Evolutionary conservation across 1,140 invertebrate genomes (phyloP), one percentile per base, ranked within the genome.

Genomic region (Danaus melanippus): DNA sequence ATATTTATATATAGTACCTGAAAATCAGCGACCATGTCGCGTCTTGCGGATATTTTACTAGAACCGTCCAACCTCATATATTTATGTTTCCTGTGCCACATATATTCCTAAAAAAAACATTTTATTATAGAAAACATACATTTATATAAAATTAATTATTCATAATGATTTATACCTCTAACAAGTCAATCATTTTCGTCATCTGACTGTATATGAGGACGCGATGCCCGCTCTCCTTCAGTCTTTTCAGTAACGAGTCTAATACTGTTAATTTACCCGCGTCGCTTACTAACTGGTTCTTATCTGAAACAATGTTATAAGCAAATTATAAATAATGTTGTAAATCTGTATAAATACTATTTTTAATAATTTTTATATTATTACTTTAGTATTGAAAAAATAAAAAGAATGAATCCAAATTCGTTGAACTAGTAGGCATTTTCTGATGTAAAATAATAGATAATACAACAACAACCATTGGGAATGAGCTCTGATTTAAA

Each of bases 191-290:
- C 96, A 98, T 97, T 79, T 95, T 94, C 0, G 96, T 97, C 96
- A 99, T 98, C 86, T 98, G 97, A 6, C 97, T 98, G 83, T 98
- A 99, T 67, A 99, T 96, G 8, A 99, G 89, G 0, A 98, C 97
- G 59, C 97, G 89, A 85, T 99, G 97, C 0, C 95, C 95, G 62
- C 93, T 91, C 55, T 93, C 91, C 69, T 98, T 96, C 1, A 99
- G 86, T 53, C 92, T 90, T 42, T 89, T 92, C 12, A 99, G 80
- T 44, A 99, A 87, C 15, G 90, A 91, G 74, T 99, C 97, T 12
- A 99, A 85, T 9, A 98, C 94, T 47, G 93, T 92, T 21, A 99
- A 88, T 84, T 99, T 99, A 1, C 96, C 96, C n/a, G 95, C 95
- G 75, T 97, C 95, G 8, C 94, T 95, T 4, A 97, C 94, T 47